Conservation (phyloP, 1,140 invertebrate species). For the Lasaia peninsularis region DNA sequence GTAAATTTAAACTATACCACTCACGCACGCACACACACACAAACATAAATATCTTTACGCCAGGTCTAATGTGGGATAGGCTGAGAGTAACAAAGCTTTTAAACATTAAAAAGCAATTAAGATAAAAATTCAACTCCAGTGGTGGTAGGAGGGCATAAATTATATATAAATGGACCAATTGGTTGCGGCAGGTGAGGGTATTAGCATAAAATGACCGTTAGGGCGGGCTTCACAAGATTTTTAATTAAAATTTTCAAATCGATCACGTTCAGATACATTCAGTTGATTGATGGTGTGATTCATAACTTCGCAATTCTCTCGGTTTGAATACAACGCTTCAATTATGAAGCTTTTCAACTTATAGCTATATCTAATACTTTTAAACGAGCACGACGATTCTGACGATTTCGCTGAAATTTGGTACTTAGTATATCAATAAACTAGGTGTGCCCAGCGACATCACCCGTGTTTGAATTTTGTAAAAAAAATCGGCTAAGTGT, state of each 20-base stretch:
- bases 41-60: no score
- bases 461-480: no score
- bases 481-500: no score
- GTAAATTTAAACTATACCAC: no score
- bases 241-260: constrained; percentile 53
- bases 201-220: constrained; percentile 58
- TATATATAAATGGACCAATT: constrained; percentile 40
- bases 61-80: no score
- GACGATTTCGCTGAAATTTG: no score
- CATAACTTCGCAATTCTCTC: constrained; percentile 1
- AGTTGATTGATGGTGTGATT: constrained; percentile 38
- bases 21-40: no score
- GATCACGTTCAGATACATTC: constrained; percentile 34
- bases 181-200: constrained; percentile 32
- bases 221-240: constrained; percentile 35
- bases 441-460: no score
- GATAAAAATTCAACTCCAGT: neutral
- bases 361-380: no score
- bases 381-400: no score
- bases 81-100: neutral
- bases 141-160: constrained; percentile 16
- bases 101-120: neutral
- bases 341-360: neutral
- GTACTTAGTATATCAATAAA: no score
- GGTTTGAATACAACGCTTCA: neutral